phyloP scores from a whole-genome alignment of 2,888 invertebrate genomes.

The Meiosimyza decipiens region DNA sequence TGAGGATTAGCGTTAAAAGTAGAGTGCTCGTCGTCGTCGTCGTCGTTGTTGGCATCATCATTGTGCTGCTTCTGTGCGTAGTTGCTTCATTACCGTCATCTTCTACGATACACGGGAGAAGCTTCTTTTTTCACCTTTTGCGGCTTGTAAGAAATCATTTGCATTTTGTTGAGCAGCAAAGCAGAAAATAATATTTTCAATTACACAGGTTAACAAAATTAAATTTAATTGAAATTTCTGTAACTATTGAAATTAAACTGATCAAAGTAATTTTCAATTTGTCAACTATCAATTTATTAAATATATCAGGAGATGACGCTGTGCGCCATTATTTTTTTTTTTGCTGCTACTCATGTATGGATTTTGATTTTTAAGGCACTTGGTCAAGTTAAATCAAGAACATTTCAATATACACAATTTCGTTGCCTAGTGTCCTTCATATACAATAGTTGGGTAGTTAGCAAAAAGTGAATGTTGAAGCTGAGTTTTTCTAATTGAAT shows the following conservation, averaged over 20 bases:
- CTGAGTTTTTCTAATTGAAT: conserved; percentile 13
- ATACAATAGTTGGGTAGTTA: too few species aligned
- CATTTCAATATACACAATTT: too few species aligned
- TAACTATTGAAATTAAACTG: too few species aligned
- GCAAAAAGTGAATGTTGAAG: background rate
- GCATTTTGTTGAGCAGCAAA: conserved; percentile 16
- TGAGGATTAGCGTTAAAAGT: conserved; percentile 59
- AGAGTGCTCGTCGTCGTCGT: background rate
- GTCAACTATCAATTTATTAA: too few species aligned
- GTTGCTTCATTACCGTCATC: conserved; percentile 14
- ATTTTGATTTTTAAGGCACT: too few species aligned
- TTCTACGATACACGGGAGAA: background rate
- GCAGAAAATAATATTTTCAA: conserved; percentile 8
- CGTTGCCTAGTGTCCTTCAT: too few species aligned
- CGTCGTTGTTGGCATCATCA: background rate
- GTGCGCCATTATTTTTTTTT: too few species aligned
- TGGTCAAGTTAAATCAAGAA: too few species aligned
- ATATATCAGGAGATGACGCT: too few species aligned
- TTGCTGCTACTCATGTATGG: too few species aligned
- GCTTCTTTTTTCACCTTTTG: background rate
- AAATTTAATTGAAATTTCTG: too few species aligned
- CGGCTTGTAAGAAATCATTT: conserved; percentile 15
- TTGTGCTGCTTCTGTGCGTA: background rate
- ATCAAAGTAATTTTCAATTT: too few species aligned
- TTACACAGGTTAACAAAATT: background rate